Conservation (phyloP, 2,888 invertebrate genomes). For the Agrochola lychnidis region DNA sequence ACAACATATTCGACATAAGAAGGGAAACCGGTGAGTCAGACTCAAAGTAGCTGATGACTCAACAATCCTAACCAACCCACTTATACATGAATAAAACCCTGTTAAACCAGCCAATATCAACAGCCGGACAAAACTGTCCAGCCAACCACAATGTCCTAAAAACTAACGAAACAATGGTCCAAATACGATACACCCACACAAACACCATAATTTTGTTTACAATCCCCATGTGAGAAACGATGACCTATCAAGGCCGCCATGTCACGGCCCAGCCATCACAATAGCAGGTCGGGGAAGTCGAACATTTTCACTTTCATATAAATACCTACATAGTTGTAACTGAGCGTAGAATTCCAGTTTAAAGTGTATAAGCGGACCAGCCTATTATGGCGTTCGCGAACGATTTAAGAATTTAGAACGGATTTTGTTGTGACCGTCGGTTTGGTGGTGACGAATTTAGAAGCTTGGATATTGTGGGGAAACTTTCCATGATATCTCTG, state of each 20-base stretch:
- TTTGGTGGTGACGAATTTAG: conserved; percentile 26
- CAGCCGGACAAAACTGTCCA: conserved; percentile 17
- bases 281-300: conserved; percentile 81
- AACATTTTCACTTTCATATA: conserved; percentile 85
- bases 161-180: conserved; percentile 56
- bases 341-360: conserved; percentile 67
- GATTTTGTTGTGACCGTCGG: conserved; percentile 30
- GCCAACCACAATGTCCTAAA: conserved; percentile 22
- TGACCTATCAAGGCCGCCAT: conserved; percentile 83
- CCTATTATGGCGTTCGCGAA: conserved; percentile 49
- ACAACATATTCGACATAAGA: background rate
- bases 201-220: conserved; percentile 79
- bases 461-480: background rate
- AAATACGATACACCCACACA: conserved; percentile 63
- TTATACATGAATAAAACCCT: conserved; percentile 10
- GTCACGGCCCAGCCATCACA: conserved; percentile 82
- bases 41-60: conserved; percentile 1
- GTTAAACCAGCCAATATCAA: background rate
- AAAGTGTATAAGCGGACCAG: conserved; percentile 50
- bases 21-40: conserved; percentile 9
- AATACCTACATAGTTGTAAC: conserved; percentile 72
- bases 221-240: conserved; percentile 77
- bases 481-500: background rate
- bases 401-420: conserved; percentile 54
- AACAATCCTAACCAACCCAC: conserved; percentile 16